phyloP scores from a whole-genome alignment of 2,797 vertebrate species.

The Dromococcyx pavoninus region DNA sequence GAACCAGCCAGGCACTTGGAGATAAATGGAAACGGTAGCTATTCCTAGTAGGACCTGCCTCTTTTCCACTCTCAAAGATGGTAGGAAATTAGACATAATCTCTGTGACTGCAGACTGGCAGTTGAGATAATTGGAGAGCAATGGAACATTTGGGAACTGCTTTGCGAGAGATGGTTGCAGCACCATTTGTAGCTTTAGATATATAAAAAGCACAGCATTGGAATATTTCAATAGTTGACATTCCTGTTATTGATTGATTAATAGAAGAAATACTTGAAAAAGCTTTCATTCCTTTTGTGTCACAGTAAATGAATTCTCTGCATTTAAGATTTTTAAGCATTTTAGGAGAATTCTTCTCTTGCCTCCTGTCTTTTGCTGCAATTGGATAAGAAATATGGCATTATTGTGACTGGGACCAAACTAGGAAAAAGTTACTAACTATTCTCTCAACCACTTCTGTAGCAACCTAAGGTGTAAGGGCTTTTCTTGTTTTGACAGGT shows the following conservation, averaged over 20 bases:
- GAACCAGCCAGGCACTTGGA: not conserved
- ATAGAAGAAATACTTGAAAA: not conserved
- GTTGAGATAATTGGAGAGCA: not conserved
- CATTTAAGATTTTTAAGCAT: not conserved
- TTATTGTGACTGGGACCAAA: not conserved
- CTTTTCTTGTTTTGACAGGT: constrained; percentile 76
- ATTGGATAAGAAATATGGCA: not conserved
- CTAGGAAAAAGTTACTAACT: not conserved
- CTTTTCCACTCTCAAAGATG: not conserved
- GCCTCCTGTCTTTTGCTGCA: not conserved
- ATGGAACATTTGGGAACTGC: not conserved
- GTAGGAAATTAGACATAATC: not conserved
- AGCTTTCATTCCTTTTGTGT: not conserved
- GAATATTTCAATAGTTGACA: not conserved
- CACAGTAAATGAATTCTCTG: not conserved
- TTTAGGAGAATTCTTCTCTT: not conserved
- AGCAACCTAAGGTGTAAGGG: not conserved
- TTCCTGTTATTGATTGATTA: not conserved
- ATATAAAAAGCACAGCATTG: not conserved
- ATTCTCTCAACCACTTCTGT: not conserved
- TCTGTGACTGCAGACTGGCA: not conserved
- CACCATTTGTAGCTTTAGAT: not conserved
- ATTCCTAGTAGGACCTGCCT: not conserved
- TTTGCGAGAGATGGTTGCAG: not conserved
- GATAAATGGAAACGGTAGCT: not conserved